These are phyloP conservation scores for Sternotherus odoratus DNA, from an alignment of 2,797 vertebrate species.

Conservation along the genomic window DNA sequence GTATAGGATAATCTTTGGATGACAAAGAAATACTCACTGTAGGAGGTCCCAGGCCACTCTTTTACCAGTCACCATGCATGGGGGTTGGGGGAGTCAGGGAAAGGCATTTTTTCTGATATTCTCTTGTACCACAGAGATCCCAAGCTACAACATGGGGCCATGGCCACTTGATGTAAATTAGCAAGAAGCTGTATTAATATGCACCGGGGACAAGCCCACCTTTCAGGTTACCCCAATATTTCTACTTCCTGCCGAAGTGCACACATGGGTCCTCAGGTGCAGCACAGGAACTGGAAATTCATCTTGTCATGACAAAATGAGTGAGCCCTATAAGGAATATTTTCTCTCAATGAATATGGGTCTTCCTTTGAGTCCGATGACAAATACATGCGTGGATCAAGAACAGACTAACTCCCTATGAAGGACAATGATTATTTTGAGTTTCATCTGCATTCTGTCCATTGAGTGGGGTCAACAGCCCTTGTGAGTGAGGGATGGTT, in stretches of 20 bases:
- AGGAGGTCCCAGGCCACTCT: neutral
- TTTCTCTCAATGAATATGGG: neutral
- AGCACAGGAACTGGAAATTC: neutral
- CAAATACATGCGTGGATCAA: neutral
- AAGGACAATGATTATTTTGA: neutral
- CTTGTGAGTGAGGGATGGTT: neutral
- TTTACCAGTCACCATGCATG: neutral
- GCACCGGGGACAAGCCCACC: neutral
- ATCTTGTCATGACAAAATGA: neutral
- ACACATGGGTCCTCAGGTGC: neutral
- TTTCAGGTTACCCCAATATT: neutral
- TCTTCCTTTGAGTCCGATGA: neutral
- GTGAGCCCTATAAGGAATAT: neutral
- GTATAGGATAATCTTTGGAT: neutral
- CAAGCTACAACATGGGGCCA: neutral
- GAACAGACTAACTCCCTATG: neutral
- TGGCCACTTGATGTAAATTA: neutral
- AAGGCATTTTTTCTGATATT: neutral
- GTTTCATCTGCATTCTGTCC: neutral
- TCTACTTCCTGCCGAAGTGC: neutral
- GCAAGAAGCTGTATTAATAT: neutral
- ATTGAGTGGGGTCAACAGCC: neutral
- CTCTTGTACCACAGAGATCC: neutral
- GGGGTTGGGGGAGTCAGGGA: neutral
- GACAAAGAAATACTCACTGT: neutral